A percentile compares a stretch with the other conserved stretches of the same genome.
These are phyloP conservation scores for Zosterops borbonicus DNA, from an alignment of 2,113 vertebrate genomes.

Conservation along the genomic window DNA sequence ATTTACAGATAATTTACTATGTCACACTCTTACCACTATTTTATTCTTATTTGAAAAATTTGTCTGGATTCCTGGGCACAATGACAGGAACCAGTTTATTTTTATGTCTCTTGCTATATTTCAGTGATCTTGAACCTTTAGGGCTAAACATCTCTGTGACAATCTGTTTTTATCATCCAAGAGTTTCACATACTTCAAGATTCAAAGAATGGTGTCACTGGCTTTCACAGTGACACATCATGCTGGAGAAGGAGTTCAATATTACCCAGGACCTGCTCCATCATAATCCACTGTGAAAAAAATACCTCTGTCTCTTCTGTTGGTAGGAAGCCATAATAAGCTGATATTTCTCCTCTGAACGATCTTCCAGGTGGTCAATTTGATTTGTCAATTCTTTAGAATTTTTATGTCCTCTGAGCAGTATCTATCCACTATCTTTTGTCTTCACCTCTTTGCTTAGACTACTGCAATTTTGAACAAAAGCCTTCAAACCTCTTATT, in stretches of 20 bases:
- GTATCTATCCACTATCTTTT: slow-evolving; percentile 17
- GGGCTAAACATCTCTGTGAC: slow-evolving; percentile 28
- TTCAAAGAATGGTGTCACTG: background rate
- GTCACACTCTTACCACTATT: background rate
- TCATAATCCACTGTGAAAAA: slow-evolving; percentile 58
- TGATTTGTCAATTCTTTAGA: slow-evolving; percentile 43
- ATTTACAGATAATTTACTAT: slow-evolving; percentile 45
- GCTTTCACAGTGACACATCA: background rate
- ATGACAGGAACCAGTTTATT: slow-evolving; percentile 13
- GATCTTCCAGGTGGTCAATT: slow-evolving; percentile 24
- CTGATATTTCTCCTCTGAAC: slow-evolving; percentile 41
- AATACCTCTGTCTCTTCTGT: background rate
- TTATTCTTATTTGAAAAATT: slow-evolving; percentile 46
- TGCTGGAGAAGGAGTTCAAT: background rate
- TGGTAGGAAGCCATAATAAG: slow-evolving; percentile 42
- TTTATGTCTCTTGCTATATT: slow-evolving; percentile 27
- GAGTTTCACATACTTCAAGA: background rate
- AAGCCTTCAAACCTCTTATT: slow-evolving; percentile 18
- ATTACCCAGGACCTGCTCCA: background rate
- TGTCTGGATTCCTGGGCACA: slow-evolving; percentile 7
- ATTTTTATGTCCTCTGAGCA: slow-evolving; percentile 31
- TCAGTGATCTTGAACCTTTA: slow-evolving; percentile 11
- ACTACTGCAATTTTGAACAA: background rate
- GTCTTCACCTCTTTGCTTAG: background rate
- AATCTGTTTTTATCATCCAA: slow-evolving; percentile 22